Percentiles rank a stretch among this genome's conserved stretches.
Conservation (phyloP, 2,888 invertebrate species). For the Augiades crinisus region DNA sequence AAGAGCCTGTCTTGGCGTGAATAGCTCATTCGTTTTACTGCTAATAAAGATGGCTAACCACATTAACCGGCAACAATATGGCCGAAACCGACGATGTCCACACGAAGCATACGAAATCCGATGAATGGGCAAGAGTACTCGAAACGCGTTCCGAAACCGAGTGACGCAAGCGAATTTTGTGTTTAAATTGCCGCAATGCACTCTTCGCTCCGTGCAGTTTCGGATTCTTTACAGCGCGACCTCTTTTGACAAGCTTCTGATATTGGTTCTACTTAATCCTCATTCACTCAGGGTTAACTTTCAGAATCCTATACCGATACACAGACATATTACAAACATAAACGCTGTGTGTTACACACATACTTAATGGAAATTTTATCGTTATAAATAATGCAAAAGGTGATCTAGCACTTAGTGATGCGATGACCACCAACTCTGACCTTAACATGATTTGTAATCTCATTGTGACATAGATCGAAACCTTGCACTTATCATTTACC, state of each 20-base stretch:
- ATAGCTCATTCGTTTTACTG: too few species aligned
- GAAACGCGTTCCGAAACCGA: conserved; percentile 9
- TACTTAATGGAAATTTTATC: too few species aligned
- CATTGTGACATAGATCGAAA: background rate
- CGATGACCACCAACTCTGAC: background rate
- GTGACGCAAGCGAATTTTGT: conserved; percentile 4
- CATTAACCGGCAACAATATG: background rate
- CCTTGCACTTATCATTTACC: too few species aligned
- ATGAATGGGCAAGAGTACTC: conserved; percentile 12
- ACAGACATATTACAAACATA: too few species aligned
- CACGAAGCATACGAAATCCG: conserved; percentile 18
- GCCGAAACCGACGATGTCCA: conserved; percentile 13
- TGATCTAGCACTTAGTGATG: background rate
- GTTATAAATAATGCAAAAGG: background rate
- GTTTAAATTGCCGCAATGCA: conserved; percentile 4
- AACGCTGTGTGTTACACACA: too few species aligned
- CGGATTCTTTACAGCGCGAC: background rate
- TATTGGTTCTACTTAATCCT: background rate
- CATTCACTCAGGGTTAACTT: too few species aligned
- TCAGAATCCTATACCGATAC: too few species aligned
- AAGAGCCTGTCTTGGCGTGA: too few species aligned
- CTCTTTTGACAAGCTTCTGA: background rate
- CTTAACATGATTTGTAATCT: background rate
- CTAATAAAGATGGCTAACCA: too few species aligned
- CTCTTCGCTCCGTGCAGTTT: background rate